These are phyloP conservation scores for Ammodytes marinus DNA, from an alignment of 2,113 vertebrate species.

Conservation along the genomic window DNA sequence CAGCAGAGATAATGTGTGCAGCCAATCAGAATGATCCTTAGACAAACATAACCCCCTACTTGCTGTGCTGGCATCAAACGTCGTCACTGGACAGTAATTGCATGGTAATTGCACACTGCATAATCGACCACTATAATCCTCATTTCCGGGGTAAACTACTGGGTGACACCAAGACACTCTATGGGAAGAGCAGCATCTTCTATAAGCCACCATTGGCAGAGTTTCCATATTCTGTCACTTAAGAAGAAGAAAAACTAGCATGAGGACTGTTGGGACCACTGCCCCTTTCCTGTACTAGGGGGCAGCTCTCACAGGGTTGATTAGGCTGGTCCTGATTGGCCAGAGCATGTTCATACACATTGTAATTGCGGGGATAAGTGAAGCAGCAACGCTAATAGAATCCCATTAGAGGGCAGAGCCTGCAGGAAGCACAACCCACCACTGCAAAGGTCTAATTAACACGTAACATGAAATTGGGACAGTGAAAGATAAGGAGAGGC, in stretches of 20 bases:
- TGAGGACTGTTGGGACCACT: conserved; percentile 21
- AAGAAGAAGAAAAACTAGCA: neutral
- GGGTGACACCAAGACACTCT: neutral
- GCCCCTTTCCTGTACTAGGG: conserved; percentile 9
- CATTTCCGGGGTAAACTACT: neutral
- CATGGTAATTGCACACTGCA: neutral
- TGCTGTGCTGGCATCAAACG: neutral
- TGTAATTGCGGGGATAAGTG: conserved; percentile 53
- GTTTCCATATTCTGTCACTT: conserved; percentile 36
- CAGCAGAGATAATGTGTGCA: neutral
- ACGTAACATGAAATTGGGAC: conserved; percentile 32
- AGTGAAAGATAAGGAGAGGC: conserved; percentile 41
- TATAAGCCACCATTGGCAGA: conserved; percentile 30
- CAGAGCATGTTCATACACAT: conserved; percentile 31
- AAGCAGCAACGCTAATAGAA: conserved; percentile 39
- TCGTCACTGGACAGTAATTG: conserved; percentile 9
- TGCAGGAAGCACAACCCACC: conserved; percentile 26
- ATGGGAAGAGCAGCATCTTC: neutral
- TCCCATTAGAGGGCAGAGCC: conserved; percentile 47
- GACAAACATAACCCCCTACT: neutral
- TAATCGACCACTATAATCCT: neutral
- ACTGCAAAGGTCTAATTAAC: conserved; percentile 55
- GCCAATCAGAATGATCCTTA: neutral
- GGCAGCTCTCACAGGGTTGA: conserved; percentile 38
- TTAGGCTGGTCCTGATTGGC: conserved; percentile 51